These are phyloP conservation scores for Ceratina japonica DNA, from an alignment of 1,140 invertebrate genomes.

Conservation along the genomic window DNA sequence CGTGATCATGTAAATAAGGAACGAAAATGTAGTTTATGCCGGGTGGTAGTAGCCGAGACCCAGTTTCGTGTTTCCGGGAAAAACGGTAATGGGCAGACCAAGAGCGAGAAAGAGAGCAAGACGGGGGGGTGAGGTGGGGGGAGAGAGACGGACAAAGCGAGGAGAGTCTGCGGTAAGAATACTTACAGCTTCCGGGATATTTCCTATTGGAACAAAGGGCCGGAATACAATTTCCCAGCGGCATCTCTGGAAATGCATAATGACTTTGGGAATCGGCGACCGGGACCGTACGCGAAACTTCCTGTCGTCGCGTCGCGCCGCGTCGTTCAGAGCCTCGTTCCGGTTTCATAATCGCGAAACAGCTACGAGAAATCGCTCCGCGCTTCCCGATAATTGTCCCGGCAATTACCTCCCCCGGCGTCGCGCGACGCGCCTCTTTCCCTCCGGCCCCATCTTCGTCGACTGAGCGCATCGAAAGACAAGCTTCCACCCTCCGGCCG, in stretches of 20 bases:
- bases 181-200: constrained; percentile 43
- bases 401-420: constrained; percentile 12
- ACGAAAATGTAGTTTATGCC: constrained; percentile 39
- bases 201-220: constrained; percentile 46
- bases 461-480: not conserved
- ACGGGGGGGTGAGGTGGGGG: not conserved
- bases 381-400: constrained; percentile 19
- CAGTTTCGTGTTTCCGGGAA: constrained; percentile 33
- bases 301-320: not conserved
- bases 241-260: constrained; percentile 36
- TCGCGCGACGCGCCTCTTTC: not conserved
- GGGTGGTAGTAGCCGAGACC: constrained; percentile 33
- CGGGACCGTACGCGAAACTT: constrained; percentile 24
- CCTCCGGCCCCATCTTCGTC: not conserved
- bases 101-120: no score
- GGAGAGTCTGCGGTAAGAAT: not conserved
- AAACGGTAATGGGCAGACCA: constrained; percentile 38
- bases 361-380: not conserved
- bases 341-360: constrained; percentile 27
- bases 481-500: not conserved
- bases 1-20: constrained; percentile 39
- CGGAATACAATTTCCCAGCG: constrained; percentile 43
- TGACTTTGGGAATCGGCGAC: constrained; percentile 39
- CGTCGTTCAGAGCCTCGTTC: constrained; percentile 22
- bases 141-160: not conserved